A percentile compares a stretch with the other conserved stretches of the same genome.
Conservation (phyloP, 2,797 vertebrate genomes). For the Girardinus metallicus region DNA sequence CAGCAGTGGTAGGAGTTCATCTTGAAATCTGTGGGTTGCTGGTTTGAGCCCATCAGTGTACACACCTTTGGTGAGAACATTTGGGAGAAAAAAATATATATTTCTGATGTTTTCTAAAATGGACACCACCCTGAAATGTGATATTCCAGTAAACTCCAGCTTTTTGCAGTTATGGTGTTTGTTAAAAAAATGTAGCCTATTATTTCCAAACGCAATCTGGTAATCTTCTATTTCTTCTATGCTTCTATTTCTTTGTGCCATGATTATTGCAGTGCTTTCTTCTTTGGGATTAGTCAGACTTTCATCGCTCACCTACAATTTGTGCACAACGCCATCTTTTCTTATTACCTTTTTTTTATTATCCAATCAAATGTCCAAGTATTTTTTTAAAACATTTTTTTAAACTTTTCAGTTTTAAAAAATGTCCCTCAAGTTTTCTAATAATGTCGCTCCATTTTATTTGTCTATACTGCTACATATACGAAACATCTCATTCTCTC, state of each 20-base stretch:
- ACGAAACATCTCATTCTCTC: neutral
- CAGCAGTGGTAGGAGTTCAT: no score
- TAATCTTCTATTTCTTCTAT: no score
- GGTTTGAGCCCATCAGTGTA: no score
- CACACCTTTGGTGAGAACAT: no score
- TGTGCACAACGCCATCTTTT: neutral
- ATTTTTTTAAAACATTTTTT: no score
- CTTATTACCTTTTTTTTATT: neutral
- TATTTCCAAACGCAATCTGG: neutral
- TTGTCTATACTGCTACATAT: neutral
- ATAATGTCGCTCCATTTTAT: neutral
- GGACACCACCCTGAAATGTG: neutral
- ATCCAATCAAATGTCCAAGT: neutral
- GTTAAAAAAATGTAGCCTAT: neutral
- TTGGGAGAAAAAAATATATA: neutral
- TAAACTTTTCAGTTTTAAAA: neutral
- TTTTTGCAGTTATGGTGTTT: neutral
- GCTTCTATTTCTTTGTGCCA: neutral
- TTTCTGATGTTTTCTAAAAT: neutral
- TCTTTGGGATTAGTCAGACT: neutral
- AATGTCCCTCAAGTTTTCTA: neutral
- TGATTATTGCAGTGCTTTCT: neutral
- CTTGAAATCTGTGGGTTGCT: no score
- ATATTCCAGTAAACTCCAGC: neutral
- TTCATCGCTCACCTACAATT: neutral